phyloP scores from a whole-genome alignment of 2,888 invertebrate species.

The Lepidochrysops patricia region DNA sequence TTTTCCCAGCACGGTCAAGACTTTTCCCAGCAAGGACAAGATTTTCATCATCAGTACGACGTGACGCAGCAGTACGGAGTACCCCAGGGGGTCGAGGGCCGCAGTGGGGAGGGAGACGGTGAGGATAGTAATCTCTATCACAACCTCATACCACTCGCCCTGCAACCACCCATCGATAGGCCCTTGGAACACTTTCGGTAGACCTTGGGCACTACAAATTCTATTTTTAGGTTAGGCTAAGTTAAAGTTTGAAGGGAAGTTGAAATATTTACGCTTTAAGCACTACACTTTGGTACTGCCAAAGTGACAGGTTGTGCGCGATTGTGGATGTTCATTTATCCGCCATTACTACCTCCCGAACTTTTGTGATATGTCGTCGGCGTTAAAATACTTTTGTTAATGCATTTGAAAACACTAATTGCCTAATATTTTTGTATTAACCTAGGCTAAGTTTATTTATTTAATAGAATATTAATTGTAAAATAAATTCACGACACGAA shows the following conservation, averaged over 20 bases:
- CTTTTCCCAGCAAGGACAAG: constrained; percentile 24
- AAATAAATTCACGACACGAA: constrained; percentile 5
- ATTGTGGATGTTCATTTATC: neutral
- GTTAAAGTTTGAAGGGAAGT: neutral
- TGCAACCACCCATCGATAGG: constrained; percentile 61
- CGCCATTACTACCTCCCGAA: constrained; percentile 28
- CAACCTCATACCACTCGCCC: constrained; percentile 61
- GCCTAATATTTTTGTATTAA: constrained; percentile 41
- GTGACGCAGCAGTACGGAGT: constrained; percentile 39
- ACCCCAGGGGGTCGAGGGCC: constrained; percentile 52
- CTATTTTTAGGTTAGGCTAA: neutral
- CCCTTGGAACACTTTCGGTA: constrained; percentile 64
- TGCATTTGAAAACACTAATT: constrained; percentile 34
- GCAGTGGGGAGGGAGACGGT: constrained; percentile 42
- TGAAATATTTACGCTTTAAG: neutral
- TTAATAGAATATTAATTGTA: constrained; percentile 35
- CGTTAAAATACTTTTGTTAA: neutral
- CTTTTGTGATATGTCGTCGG: constrained; percentile 30
- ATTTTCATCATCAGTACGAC: constrained; percentile 25
- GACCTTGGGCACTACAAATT: neutral
- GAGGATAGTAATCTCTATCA: constrained; percentile 43
- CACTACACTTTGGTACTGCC: neutral
- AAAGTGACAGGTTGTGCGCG: neutral
- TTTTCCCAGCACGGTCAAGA: constrained; percentile 22
- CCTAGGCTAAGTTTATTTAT: constrained; percentile 39